These are phyloP conservation scores for Pseudopodoces humilis DNA, from an alignment of 2,113 vertebrate species.

Conservation along the genomic window DNA sequence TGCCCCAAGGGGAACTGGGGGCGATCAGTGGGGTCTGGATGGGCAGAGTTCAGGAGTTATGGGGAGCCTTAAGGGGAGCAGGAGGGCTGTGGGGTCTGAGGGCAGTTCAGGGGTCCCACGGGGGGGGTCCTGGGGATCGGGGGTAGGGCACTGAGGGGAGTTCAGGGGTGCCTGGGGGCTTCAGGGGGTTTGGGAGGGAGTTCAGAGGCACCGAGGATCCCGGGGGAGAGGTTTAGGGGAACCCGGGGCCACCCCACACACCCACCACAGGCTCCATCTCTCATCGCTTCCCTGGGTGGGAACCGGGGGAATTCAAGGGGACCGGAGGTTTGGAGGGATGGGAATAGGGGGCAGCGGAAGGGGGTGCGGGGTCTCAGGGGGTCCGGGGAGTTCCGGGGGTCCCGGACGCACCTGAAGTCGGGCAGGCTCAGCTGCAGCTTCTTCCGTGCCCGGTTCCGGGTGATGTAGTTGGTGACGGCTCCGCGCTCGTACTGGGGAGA, in stretches of 20 bases:
- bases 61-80: no score
- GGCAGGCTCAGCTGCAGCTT: slow-evolving; percentile 90
- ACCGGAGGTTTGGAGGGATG: fast-evolving
- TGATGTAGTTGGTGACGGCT: slow-evolving; percentile 93
- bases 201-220: not conserved
- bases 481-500: slow-evolving; percentile 83
- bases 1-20: fast-evolving
- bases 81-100: not conserved
- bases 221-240: fast-evolving
- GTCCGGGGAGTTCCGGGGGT: not conserved
- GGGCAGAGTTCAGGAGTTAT: no score
- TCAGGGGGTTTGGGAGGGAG: no score
- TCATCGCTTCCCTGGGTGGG: not conserved
- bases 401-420: slow-evolving; percentile 85
- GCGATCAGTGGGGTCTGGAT: not conserved
- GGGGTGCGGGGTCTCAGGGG: not conserved
- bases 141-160: no score
- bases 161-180: no score
- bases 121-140: fast-evolving
- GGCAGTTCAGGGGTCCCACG: no score
- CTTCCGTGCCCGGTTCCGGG: slow-evolving; percentile 93
- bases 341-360: not conserved
- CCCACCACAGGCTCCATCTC: no score
- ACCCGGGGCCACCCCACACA: no score
- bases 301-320: not conserved